Conservation (phyloP, 2,888 invertebrate genomes). For the Teleiodes luculella region DNA sequence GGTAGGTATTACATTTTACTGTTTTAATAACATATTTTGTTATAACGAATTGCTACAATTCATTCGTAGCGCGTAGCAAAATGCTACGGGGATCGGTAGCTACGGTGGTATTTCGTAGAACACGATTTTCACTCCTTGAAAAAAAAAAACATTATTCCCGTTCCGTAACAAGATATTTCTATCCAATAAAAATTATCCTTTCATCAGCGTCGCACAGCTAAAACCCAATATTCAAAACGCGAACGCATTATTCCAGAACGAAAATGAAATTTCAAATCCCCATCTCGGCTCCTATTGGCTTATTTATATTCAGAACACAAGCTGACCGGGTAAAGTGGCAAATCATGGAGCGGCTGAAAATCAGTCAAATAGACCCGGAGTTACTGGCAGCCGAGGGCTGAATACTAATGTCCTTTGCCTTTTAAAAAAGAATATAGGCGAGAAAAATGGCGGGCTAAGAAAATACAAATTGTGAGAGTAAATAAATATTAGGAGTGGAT, state of each 20-base stretch:
- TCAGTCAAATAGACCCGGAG: constrained; percentile 77
- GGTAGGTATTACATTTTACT: too few species aligned
- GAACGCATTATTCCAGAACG: constrained; percentile 57
- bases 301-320: constrained; percentile 62
- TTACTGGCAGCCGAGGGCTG: constrained; percentile 53
- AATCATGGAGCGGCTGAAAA: constrained; percentile 77
- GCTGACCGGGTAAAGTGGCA: constrained; percentile 77
- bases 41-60: too few species aligned
- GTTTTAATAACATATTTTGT: too few species aligned
- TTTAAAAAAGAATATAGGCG: constrained; percentile 34
- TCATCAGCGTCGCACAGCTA: constrained; percentile 16
- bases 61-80: too few species aligned
- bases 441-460: constrained; percentile 3
- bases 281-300: constrained; percentile 47
- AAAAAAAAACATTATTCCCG: too few species aligned
- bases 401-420: constrained; percentile 53
- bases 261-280: constrained; percentile 72
- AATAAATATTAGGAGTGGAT: not conserved
- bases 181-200: constrained; percentile 26
- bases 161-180: constrained; percentile 14
- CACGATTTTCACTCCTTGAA: too few species aligned
- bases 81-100: too few species aligned
- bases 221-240: constrained; percentile 63
- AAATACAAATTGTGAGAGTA: not conserved
- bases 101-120: too few species aligned